A percentile compares a stretch with the other conserved stretches of the same genome.
These are phyloP conservation scores for Vanessa cardui DNA, from an alignment of 2,888 invertebrate species.

Conservation along the genomic window DNA sequence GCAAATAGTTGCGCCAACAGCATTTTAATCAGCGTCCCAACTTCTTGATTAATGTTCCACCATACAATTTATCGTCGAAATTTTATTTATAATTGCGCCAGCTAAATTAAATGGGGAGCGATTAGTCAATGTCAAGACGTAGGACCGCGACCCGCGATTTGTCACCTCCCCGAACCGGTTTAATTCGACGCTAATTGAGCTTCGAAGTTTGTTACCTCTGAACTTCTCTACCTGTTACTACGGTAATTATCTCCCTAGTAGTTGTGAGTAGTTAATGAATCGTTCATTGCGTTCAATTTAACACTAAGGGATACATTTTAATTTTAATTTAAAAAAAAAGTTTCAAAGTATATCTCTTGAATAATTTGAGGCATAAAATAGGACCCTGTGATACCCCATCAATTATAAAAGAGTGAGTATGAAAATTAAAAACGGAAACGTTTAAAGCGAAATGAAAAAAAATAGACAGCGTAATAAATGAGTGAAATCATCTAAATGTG, in stretches of 20 bases:
- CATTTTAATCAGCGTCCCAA: slow-evolving; percentile 84
- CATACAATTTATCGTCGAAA: slow-evolving; percentile 79
- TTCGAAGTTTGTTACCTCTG: slow-evolving; percentile 68
- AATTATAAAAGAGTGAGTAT: slow-evolving; percentile 17
- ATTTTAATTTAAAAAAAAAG: background rate
- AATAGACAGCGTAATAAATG: slow-evolving; percentile 51
- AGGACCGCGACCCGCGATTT: slow-evolving; percentile 77
- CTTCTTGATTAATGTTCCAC: slow-evolving; percentile 83
- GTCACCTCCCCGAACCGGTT: slow-evolving; percentile 76
- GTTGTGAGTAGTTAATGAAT: slow-evolving; percentile 35
- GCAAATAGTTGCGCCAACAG: slow-evolving; percentile 80
- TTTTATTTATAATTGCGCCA: slow-evolving; percentile 82
- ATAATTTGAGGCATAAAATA: slow-evolving; percentile 8
- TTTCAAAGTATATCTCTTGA: background rate
- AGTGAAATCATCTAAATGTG: slow-evolving; percentile 56
- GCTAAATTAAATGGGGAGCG: slow-evolving; percentile 77
- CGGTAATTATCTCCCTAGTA: slow-evolving; percentile 59
- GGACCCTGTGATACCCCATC: slow-evolving; percentile 13
- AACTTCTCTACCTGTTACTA: slow-evolving; percentile 62
- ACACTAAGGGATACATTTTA: background rate
- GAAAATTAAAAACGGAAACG: slow-evolving; percentile 27
- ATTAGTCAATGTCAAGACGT: slow-evolving; percentile 78
- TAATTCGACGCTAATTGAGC: slow-evolving; percentile 79
- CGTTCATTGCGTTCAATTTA: slow-evolving; percentile 17
- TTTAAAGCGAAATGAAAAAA: slow-evolving; percentile 48